Conservation (phyloP, 1,140 invertebrate species). For the Bombus pyrosoma region DNA sequence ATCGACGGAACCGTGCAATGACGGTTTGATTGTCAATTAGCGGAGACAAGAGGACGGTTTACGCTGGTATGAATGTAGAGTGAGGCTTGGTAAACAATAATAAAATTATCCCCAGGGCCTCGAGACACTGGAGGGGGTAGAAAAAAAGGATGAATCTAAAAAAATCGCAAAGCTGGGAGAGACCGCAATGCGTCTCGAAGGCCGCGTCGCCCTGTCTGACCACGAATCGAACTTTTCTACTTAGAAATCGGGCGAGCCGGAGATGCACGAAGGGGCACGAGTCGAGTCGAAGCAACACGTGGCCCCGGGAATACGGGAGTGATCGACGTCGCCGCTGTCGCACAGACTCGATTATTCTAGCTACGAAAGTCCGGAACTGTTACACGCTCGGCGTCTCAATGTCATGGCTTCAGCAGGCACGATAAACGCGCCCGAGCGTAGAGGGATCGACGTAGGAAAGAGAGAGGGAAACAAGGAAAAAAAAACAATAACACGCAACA, state of each 20-base stretch:
- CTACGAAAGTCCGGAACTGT: constrained; percentile 42
- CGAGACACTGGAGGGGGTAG: background rate
- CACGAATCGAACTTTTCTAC: constrained; percentile 58
- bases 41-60: background rate
- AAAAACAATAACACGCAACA: background rate
- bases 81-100: background rate
- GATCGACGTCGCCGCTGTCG: background rate
- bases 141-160: constrained; percentile 1
- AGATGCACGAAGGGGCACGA: constrained; percentile 31
- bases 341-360: constrained; percentile 35
- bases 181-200: constrained; percentile 22
- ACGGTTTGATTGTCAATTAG: background rate
- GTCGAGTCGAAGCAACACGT: constrained; percentile 62
- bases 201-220: constrained; percentile 45
- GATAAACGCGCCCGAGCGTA: background rate
- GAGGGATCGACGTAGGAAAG: background rate
- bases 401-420: constrained; percentile 49
- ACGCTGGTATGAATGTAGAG: background rate
- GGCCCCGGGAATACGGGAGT: constrained; percentile 39
- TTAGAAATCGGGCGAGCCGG: constrained; percentile 31
- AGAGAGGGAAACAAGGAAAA: background rate
- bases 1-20: background rate
- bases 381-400: constrained; percentile 41
- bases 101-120: constrained; percentile 13
- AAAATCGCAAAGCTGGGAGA: background rate